These are phyloP conservation scores for Lamprotornis superbus DNA, from an alignment of 2,113 vertebrate genomes.

Conservation along the genomic window DNA sequence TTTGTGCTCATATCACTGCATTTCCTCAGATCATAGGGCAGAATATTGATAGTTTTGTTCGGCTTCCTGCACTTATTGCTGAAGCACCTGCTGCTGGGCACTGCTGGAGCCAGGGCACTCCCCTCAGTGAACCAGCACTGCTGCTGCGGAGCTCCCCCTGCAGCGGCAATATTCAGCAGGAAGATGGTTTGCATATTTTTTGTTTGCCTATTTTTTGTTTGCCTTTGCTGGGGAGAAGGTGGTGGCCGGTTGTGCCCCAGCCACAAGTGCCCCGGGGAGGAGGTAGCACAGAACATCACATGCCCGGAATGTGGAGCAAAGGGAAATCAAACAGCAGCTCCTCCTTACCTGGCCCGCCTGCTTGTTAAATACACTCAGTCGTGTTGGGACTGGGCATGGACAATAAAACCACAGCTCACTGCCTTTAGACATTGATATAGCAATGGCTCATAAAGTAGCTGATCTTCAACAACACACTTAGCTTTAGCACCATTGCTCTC, in stretches of 20 bases:
- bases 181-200: background rate
- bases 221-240: background rate
- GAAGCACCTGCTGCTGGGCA: background rate
- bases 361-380: constrained; percentile 44
- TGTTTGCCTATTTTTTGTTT: background rate
- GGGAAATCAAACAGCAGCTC: constrained; percentile 11
- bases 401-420: background rate
- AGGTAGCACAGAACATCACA: background rate
- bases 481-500: background rate
- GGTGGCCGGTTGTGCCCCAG: background rate
- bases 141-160: background rate
- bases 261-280: background rate
- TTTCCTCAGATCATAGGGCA: background rate
- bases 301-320: background rate
- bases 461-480: background rate
- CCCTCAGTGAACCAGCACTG: background rate
- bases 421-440: background rate
- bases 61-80: background rate
- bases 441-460: background rate
- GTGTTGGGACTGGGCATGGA: background rate
- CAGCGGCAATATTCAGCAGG: background rate
- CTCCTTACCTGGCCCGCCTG: constrained; percentile 9
- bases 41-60: background rate
- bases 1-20: background rate
- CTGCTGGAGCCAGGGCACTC: background rate